Evolutionary conservation across 2,888 invertebrate genomes (phyloP).

Genomic region (Galerucella nymphaeae): DNA sequence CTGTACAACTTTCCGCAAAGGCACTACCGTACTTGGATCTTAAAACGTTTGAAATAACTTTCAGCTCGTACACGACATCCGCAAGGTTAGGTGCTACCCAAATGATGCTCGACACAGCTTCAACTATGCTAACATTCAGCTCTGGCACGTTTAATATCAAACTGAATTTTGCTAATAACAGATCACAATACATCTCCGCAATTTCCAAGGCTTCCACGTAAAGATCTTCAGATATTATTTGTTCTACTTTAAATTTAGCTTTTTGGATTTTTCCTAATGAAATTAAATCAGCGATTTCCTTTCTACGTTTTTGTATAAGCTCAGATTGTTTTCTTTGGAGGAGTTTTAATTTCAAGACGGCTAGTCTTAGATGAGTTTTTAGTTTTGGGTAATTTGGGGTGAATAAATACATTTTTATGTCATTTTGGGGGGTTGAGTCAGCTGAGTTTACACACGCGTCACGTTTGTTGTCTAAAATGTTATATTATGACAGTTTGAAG

Average conservation of each 20-base stretch:
- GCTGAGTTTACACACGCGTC: neutral
- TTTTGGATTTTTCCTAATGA: slow-evolving; percentile 85
- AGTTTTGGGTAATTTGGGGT: slow-evolving; percentile 94
- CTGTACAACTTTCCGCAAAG: slow-evolving; percentile 89
- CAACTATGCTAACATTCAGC: slow-evolving; percentile 95
- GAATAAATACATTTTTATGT: slow-evolving; percentile 82
- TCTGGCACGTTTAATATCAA: slow-evolving; percentile 96
- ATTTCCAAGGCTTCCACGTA: slow-evolving; percentile 99
- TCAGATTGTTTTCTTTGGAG: slow-evolving; percentile 98
- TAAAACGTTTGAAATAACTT: slow-evolving; percentile 88
- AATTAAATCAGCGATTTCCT: slow-evolving; percentile 97
- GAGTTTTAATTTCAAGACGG: slow-evolving; percentile 92
- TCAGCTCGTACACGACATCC: slow-evolving; percentile 80
- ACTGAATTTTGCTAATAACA: slow-evolving; percentile 94
- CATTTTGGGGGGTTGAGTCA: neutral
- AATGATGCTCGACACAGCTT: slow-evolving; percentile 94
- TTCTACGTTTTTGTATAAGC: slow-evolving; percentile 92
- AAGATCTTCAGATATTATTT: slow-evolving; percentile 98
- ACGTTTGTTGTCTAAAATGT: neutral
- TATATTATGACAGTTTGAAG: too few relatives aligned
- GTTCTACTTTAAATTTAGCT: slow-evolving; percentile 97
- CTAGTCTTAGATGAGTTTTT: slow-evolving; percentile 93
- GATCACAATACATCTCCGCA: slow-evolving; percentile 98
- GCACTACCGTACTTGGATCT: slow-evolving; percentile 93
- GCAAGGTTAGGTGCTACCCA: slow-evolving; percentile 97